Evolutionary conservation across 2,888 invertebrate genomes (phyloP).

Genomic region (Capitulum mitella): DNA sequence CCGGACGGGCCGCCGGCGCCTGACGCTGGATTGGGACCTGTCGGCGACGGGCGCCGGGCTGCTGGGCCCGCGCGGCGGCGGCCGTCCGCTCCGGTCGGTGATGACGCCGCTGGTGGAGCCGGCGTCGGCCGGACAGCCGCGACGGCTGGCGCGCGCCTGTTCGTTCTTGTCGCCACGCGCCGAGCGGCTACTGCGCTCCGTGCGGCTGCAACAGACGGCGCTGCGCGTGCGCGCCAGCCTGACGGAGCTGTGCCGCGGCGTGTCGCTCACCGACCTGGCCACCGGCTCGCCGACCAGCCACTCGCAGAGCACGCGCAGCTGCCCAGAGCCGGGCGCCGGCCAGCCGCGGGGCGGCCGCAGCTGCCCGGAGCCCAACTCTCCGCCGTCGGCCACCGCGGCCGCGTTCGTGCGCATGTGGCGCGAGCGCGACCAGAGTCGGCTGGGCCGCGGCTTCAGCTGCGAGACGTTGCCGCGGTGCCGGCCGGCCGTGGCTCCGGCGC

Average conservation of each 20-base stretch:
- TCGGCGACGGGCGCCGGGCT: neutral
- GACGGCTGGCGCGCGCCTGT: constrained; percentile 18
- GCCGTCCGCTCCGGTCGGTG: neutral
- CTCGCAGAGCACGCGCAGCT: neutral
- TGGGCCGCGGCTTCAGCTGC: constrained; percentile 49
- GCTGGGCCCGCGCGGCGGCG: neutral
- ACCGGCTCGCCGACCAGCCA: neutral
- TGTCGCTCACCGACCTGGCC: neutral
- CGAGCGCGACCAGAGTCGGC: constrained; percentile 33
- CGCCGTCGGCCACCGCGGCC: constrained; percentile 3
- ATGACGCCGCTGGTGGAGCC: constrained; percentile 15
- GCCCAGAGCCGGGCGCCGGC: no score
- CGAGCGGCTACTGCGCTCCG: constrained; percentile 22
- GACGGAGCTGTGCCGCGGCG: constrained; percentile 3
- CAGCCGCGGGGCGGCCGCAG: no score
- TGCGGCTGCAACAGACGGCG: constrained; percentile 23
- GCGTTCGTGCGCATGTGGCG: constrained; percentile 9
- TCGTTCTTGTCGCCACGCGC: constrained; percentile 23
- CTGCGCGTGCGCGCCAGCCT: constrained; percentile 12
- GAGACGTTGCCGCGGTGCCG: constrained; percentile 18
- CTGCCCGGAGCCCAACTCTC: constrained; percentile 14
- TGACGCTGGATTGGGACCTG: no score
- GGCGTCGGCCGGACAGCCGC: neutral
- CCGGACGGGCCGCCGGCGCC: no score
- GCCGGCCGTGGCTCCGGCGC: neutral